Conservation (phyloP, 1,140 invertebrate genomes). For the Pygmarrhopalites habei region DNA sequence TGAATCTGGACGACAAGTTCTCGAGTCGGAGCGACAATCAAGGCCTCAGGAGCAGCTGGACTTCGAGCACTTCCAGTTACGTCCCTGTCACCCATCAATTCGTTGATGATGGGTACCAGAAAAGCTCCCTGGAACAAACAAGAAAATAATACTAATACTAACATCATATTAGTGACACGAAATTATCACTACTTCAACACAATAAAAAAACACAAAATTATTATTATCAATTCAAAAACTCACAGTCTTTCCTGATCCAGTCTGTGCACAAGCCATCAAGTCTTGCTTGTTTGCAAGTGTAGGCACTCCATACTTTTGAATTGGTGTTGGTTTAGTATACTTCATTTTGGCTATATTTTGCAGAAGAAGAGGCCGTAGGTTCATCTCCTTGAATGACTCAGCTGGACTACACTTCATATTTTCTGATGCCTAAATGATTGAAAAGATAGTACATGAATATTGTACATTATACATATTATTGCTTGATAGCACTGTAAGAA, state of each 20-base stretch:
- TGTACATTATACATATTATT: not conserved
- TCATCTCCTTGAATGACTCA: constrained; percentile 60
- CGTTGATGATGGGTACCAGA: constrained; percentile 78
- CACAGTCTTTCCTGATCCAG: constrained; percentile 91
- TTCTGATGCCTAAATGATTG: constrained; percentile 52
- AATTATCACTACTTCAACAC: not conserved
- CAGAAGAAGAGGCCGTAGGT: constrained; percentile 58
- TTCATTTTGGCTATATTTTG: constrained; percentile 72
- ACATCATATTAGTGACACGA: not conserved
- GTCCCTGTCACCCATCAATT: constrained; percentile 50
- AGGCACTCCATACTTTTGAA: constrained; percentile 86
- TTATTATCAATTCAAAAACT: constrained; percentile 37
- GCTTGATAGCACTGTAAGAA: not conserved
- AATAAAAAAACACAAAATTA: not conserved
- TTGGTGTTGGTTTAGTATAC: constrained; percentile 82
- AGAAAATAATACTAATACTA: not conserved
- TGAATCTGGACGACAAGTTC: constrained; percentile 85
- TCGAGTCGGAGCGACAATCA: constrained; percentile 83
- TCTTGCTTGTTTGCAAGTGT: constrained; percentile 70
- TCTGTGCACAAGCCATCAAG: constrained; percentile 91
- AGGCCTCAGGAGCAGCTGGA: constrained; percentile 55
- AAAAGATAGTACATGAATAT: not conserved
- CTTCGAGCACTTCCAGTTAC: constrained; percentile 42
- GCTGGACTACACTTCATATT: constrained; percentile 59
- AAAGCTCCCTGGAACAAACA: constrained; percentile 67